Evolutionary conservation across 92 coral and sea anemone species (phyloP), one percentile per base, ranked within the genome.

Genomic region (Bergia sp.): DNA sequence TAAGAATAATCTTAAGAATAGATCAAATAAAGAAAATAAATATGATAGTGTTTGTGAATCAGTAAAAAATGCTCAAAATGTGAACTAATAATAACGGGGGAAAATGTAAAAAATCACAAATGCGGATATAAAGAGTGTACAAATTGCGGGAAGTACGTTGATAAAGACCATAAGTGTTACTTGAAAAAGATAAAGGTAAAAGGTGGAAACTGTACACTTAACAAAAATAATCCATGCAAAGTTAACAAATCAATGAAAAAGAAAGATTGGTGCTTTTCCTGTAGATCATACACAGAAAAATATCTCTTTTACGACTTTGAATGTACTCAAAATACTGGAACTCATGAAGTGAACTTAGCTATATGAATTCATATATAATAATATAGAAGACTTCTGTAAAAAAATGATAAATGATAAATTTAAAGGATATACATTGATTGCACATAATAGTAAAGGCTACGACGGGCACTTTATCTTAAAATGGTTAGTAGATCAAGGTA

Each of bases 211-310:
- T 66, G 72, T 21, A 58, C 50, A 57, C 53, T 57, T 82, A 44
- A 41, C 72, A 82, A 57, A 45, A 36, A 43, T 82, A 82, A 41
- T 0, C 15, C 38, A 41, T 23, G 37, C 29, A 5, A 5, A 42
- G 37, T 45, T 15, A 45, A 71, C 73, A 83, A 37, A 66, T 1
- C 49, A 39, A 43, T 83, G 20, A 64, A 38, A 73, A 73, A 65
- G 36, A 20, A 73, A 75, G 44, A 71, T 37, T 37, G 82, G 82
- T 86, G 82, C 11, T 75, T 73, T 13, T n/a, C 69, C 43, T 86
- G 89, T 74, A 86, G 71, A 73, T 49, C 89, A 0, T 57, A 73
- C n/a, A 86, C 89, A 75, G 79, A 75, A 8, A n/a, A 72, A 29
- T 72, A 75, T 12, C 3, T 61, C 15, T 40, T 38, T 40, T 5